A percentile compares a stretch with the other conserved stretches of the same genome.
phyloP scores from a whole-genome alignment of 2,797 vertebrate species.

The Steatocranus sp. region DNA sequence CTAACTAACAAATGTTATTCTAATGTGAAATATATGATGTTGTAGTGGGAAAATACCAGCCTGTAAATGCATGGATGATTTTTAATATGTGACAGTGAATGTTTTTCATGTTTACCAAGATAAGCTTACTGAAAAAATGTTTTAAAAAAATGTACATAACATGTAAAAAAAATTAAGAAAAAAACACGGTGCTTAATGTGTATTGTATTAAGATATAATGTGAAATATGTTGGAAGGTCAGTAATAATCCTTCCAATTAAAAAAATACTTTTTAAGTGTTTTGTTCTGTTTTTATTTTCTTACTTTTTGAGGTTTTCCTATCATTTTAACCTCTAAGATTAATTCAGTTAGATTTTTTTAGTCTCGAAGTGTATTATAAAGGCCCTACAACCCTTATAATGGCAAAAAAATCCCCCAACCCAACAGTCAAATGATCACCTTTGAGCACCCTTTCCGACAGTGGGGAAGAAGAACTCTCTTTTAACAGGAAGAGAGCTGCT shows the following conservation, averaged over 20 bases:
- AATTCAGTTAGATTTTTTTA: not conserved
- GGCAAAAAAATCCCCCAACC: not conserved
- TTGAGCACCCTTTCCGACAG: not conserved
- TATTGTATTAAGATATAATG: constrained; percentile 84
- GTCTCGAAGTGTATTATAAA: not conserved
- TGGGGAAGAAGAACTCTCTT: not conserved
- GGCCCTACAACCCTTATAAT: not conserved
- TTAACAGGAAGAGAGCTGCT: not conserved
- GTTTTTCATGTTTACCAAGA: constrained; percentile 53
- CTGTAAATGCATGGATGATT: constrained; percentile 51
- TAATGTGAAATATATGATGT: constrained; percentile 30
- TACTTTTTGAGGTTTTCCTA: not conserved
- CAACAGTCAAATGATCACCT: not conserved
- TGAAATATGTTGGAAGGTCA: constrained; percentile 38
- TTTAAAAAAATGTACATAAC: constrained; percentile 76
- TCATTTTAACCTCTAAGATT: not conserved
- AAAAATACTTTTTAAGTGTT: constrained; percentile 36
- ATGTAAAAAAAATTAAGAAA: constrained; percentile 63
- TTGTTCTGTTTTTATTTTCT: not conserved
- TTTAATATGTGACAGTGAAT: constrained; percentile 31
- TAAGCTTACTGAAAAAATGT: constrained; percentile 62
- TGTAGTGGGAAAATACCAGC: constrained; percentile 30
- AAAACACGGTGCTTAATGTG: constrained; percentile 71
- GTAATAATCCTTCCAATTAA: constrained; percentile 36
- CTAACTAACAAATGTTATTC: not conserved